phyloP scores from a whole-genome alignment of 2,113 vertebrate species.

The Phyllostomus hastatus region DNA sequence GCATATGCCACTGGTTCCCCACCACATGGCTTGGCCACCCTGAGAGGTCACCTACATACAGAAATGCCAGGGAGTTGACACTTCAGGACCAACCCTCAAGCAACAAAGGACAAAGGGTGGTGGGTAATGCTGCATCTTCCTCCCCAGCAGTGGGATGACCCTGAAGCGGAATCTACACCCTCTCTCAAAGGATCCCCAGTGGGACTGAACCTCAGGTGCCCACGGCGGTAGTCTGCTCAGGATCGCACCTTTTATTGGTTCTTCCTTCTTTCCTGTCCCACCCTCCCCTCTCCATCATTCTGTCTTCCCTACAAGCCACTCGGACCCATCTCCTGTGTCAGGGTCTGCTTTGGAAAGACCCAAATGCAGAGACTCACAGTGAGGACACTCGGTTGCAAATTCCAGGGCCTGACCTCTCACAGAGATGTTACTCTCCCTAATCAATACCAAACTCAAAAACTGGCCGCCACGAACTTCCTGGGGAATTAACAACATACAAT shows the following conservation, averaged over 20 bases:
- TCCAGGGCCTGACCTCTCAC: background rate
- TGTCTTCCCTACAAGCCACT: background rate
- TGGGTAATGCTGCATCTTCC: fast-evolving
- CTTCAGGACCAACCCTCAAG: background rate
- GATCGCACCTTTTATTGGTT: background rate
- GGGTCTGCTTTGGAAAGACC: background rate
- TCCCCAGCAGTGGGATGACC: background rate
- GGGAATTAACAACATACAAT: background rate
- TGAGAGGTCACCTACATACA: background rate
- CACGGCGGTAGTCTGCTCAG: background rate
- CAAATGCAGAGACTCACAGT: background rate
- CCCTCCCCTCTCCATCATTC: background rate
- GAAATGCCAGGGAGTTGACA: background rate
- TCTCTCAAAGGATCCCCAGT: background rate
- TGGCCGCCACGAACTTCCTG: background rate
- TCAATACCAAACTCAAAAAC: background rate
- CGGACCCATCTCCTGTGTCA: background rate
- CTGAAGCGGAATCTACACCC: fast-evolving
- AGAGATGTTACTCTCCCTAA: background rate
- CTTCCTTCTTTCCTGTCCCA: background rate
- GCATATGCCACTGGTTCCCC: background rate
- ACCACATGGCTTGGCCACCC: background rate
- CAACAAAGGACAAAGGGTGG: background rate
- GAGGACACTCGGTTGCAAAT: background rate
- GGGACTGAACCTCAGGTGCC: background rate